Percentiles rank a stretch among this genome's conserved stretches.
phyloP scores from a whole-genome alignment of 2,113 vertebrate species.

The Gadus macrocephalus region DNA sequence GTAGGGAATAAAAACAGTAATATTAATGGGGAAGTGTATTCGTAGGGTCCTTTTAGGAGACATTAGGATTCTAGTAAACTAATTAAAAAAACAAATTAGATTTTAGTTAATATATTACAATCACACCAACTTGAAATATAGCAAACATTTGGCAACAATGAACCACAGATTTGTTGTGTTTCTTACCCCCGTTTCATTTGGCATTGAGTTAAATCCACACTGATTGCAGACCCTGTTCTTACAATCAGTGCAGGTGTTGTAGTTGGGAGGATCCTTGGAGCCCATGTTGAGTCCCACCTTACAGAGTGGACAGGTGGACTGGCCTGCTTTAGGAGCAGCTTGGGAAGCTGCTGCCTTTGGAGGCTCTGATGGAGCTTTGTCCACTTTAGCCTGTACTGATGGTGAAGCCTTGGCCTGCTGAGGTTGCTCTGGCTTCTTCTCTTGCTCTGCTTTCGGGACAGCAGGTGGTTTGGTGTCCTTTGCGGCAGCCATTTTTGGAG shows the following conservation, averaged over 20 bases:
- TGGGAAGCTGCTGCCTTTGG: slow-evolving; percentile 43
- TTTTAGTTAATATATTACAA: too few species aligned
- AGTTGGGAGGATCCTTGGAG: slow-evolving; percentile 80
- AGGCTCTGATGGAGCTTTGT: slow-evolving; percentile 30
- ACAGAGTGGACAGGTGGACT: slow-evolving; percentile 81
- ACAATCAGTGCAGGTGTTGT: slow-evolving; percentile 87
- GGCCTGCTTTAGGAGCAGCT: slow-evolving; percentile 37
- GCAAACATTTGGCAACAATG: too few species aligned
- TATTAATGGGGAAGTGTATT: not conserved
- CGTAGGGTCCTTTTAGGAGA: not conserved
- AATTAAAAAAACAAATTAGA: not conserved
- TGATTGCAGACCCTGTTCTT: slow-evolving; percentile 86
- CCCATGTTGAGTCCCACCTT: slow-evolving; percentile 80
- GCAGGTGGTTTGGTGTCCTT: slow-evolving; percentile 37
- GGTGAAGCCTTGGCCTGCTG: slow-evolving; percentile 30
- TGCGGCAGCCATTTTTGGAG: slow-evolving; percentile 50
- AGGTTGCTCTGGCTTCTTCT: slow-evolving; percentile 36
- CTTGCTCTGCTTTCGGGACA: slow-evolving; percentile 33
- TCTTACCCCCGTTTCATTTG: slow-evolving; percentile 78
- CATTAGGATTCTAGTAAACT: not conserved
- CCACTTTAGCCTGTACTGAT: slow-evolving; percentile 53
- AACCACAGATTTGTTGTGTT: not conserved
- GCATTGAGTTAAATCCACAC: slow-evolving; percentile 90
- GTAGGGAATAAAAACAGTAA: not conserved
- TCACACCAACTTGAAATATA: too few species aligned